Conservation (phyloP, 1,140 invertebrate species). For the Ceratina japonica region DNA sequence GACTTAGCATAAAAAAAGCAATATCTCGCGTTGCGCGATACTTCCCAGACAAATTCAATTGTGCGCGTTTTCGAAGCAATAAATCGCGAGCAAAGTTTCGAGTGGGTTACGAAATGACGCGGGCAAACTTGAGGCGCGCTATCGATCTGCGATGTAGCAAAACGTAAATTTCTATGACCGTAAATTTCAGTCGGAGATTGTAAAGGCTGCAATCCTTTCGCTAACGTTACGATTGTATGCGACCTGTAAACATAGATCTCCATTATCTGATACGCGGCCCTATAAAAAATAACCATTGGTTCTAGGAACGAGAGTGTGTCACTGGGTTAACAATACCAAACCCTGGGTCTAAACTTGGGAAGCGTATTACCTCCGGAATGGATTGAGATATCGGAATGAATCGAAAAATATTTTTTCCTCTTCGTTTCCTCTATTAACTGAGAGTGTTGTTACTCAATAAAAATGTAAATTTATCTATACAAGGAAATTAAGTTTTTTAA, state of each 20-base stretch:
- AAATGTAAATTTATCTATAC: too few relatives aligned
- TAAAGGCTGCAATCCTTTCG: neutral
- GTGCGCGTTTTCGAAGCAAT: neutral
- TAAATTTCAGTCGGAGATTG: neutral
- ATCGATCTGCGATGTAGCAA: neutral
- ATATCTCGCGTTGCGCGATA: neutral
- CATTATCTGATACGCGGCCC: too few relatives aligned
- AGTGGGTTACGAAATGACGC: neutral
- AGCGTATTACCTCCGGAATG: too few relatives aligned
- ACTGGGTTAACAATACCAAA: too few relatives aligned
- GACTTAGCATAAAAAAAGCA: neutral
- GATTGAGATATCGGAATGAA: too few relatives aligned
- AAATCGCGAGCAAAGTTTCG: neutral
- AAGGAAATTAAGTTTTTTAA: too few relatives aligned
- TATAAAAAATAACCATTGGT: too few relatives aligned
- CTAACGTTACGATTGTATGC: neutral
- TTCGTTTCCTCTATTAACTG: too few relatives aligned
- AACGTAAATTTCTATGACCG: neutral
- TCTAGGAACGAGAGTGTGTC: too few relatives aligned
- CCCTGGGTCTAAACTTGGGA: too few relatives aligned
- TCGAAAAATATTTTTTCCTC: too few relatives aligned
- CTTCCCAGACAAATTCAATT: neutral
- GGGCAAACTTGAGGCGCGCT: neutral
- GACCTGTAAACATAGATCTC: neutral
- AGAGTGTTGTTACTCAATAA: too few relatives aligned